These are phyloP conservation scores for Heliocidaris erythrogramma DNA, from an alignment of 35 echinoderm and acorn worm species.

Conservation along the genomic window DNA sequence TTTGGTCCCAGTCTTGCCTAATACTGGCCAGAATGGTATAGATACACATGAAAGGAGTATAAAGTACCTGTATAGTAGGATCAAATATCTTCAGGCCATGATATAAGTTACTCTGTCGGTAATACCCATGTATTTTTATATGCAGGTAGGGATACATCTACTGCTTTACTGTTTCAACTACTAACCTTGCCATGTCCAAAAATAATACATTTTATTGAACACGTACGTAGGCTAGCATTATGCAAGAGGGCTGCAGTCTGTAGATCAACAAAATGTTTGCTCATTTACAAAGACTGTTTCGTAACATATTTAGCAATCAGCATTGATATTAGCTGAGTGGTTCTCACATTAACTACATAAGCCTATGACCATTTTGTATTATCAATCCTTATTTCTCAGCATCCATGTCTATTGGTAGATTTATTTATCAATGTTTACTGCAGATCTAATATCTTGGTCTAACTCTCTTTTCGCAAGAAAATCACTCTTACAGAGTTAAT, in stretches of 20 bases:
- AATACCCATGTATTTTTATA: slow-evolving; percentile 11
- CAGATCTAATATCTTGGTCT: no score
- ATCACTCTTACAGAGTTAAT: no score
- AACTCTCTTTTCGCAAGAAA: no score
- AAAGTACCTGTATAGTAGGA: neutral
- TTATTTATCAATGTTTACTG: no score
- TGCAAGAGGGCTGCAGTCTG: neutral
- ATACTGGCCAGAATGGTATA: neutral
- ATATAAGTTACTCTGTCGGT: neutral
- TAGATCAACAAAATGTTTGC: neutral
- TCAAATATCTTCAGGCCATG: slow-evolving; percentile 3
- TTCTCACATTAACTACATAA: neutral
- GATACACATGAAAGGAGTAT: neutral
- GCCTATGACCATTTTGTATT: neutral
- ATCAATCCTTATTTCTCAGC: neutral
- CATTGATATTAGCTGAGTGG: neutral
- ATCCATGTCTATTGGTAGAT: no score
- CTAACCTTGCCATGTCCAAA: neutral
- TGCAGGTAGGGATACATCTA: neutral
- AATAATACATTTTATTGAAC: neutral
- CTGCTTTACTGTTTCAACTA: neutral
- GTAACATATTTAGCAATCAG: neutral
- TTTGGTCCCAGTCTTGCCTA: neutral
- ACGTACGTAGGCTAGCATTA: neutral
- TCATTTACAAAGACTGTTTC: neutral